These are phyloP conservation scores for Pelvicachromis taeniatus DNA, from an alignment of 2,113 vertebrate species.

Conservation along the genomic window DNA sequence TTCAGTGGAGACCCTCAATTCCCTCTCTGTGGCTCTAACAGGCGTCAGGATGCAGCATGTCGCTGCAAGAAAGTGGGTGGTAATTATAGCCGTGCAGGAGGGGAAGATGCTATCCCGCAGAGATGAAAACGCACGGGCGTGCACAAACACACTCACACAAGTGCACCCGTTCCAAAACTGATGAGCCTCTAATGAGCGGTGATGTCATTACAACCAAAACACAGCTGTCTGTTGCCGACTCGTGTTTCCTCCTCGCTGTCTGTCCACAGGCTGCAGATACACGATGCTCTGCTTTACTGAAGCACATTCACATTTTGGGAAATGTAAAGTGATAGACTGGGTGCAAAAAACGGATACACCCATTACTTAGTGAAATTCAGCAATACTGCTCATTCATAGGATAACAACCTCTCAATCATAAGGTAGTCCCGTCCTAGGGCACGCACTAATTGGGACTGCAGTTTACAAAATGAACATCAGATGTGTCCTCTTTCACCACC, in stretches of 20 bases:
- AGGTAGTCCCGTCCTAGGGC: not conserved
- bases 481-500: not conserved
- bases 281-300: not conserved
- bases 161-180: not conserved
- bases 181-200: slow-evolving; percentile 52
- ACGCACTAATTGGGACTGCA: not conserved
- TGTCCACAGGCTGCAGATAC: slow-evolving; percentile 4
- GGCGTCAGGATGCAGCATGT: not conserved
- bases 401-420: not conserved
- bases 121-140: slow-evolving; percentile 7
- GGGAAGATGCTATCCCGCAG: slow-evolving; percentile 41
- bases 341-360: not conserved
- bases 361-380: not conserved
- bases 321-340: not conserved
- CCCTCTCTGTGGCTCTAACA: not conserved
- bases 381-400: not conserved
- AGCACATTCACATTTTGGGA: not conserved
- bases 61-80: slow-evolving; percentile 31
- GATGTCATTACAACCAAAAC: slow-evolving; percentile 47
- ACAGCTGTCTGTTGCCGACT: slow-evolving; percentile 15
- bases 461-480: not conserved
- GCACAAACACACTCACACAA: not conserved
- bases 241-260: not conserved
- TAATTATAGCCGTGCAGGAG: slow-evolving; percentile 58
- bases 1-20: slow-evolving; percentile 5